Conservation (phyloP, 2,888 invertebrate genomes). For the Melangyna quadrimaculata region DNA sequence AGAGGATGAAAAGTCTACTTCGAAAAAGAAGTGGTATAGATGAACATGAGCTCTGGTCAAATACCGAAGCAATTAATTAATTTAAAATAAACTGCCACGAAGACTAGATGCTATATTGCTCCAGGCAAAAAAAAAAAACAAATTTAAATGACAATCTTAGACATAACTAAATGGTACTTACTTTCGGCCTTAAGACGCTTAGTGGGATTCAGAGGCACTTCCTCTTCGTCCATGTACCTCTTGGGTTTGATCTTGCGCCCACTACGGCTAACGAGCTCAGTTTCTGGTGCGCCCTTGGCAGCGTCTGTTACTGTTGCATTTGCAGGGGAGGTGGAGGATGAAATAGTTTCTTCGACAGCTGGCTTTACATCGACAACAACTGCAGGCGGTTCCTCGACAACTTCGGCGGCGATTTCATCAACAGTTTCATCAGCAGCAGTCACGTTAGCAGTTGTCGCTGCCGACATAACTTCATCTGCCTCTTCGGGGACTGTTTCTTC, state of each 20-base stretch:
- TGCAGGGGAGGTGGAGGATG: not conserved
- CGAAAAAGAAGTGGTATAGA: not conserved
- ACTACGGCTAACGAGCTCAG: constrained; percentile 85
- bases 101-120: not conserved
- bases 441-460: constrained; percentile 78
- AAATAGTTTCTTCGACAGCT: constrained; percentile 20
- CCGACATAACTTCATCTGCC: constrained; percentile 27
- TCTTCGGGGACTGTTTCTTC: constrained; percentile 49
- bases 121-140: not conserved
- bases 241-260: constrained; percentile 89
- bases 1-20: too few relatives aligned
- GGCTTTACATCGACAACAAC: not conserved
- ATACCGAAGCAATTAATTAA: too few relatives aligned
- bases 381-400: not conserved
- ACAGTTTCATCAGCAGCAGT: constrained; percentile 62
- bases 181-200: constrained; percentile 77
- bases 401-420: constrained; percentile 23
- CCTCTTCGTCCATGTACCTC: constrained; percentile 77
- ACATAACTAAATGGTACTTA: constrained; percentile 51
- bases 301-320: too few relatives aligned
- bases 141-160: not conserved
- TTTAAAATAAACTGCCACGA: not conserved
- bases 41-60: not conserved
- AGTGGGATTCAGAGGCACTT: constrained; percentile 74
- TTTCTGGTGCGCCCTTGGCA: constrained; percentile 17